Evolutionary conservation across 2,888 invertebrate genomes (phyloP).

Genomic region (Scaptodrosophila latifasciaeformis): DNA sequence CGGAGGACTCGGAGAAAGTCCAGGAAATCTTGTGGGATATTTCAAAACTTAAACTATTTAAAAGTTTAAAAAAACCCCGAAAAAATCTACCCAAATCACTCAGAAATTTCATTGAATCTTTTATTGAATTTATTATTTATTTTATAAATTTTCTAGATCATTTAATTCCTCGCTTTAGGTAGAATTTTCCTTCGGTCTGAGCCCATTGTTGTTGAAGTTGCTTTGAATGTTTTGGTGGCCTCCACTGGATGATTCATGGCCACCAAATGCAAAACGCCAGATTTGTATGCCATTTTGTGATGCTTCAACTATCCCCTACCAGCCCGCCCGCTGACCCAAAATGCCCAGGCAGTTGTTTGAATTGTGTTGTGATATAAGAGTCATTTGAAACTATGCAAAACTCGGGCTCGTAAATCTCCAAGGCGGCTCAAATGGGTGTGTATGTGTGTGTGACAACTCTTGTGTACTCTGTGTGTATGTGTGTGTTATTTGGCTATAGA

Average conservation of each 20-base stretch:
- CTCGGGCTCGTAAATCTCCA: conserved; percentile 48
- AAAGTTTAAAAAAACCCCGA: no score
- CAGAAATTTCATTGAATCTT: no score
- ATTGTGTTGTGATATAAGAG: conserved; percentile 44
- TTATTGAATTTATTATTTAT: no score
- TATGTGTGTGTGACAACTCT: conserved; percentile 1
- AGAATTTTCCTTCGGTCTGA: no score
- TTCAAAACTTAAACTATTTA: no score
- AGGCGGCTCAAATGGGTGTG: conserved; percentile 22
- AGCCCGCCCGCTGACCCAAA: no score
- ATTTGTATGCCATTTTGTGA: conserved; percentile 50
- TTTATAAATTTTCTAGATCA: no score
- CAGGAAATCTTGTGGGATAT: no score
- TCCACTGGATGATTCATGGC: conserved; percentile 45
- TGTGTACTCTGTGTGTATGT: neutral
- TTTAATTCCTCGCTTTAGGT: no score
- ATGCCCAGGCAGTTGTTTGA: conserved; percentile 30
- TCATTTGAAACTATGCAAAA: conserved; percentile 66
- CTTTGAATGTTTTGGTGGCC: neutral
- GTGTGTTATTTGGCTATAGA: conserved; percentile 27
- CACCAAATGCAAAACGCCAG: conserved; percentile 58
- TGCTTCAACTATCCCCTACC: no score
- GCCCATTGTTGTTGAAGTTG: neutral
- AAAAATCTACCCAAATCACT: no score
- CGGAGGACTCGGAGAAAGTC: no score